Evolutionary conservation across 2,888 invertebrate species (phyloP), one percentile per base, ranked within the genome.

Genomic region (Arctia plantaginis): DNA sequence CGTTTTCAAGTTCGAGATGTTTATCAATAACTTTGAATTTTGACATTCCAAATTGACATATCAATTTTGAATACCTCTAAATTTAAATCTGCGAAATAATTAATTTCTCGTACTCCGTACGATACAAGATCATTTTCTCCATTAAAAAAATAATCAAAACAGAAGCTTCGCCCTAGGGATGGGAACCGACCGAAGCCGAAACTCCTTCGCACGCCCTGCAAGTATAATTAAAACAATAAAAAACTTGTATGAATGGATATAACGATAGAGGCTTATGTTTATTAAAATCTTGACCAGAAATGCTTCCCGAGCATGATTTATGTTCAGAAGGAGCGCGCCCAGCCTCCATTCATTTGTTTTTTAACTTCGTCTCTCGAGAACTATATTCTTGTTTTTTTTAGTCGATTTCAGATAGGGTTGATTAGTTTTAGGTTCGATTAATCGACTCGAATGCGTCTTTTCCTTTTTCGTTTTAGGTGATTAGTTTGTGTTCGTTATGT

Each of bases 321-420:
- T 95, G 92, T 88, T 82, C 85, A 84, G 85, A 86, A 88, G 92
- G 88, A 91, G 92, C 89, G 92, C 89, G 86, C 86, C 85, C 92
- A 93, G 91, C 92, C 92, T 92, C 89, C 95, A 94, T 94, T 94
- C 95, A 95, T 95, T 94, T 94, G 93, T 94, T 94, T 94, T 94
- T 93, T 93, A 90, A 81, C 82, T 77, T 76, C 83, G 79, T 72
- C 75, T 74, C 73, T 70, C 75, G 33, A 70, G 69, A 69, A 66
- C 69, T 66, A 72, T 66, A 68, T 73, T 71, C 65, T 69, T 71
- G 12, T n/a, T 71, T 68, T 68, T 77, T 77, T 77, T 77, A 65
- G 69, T 92, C 80, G 82, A 85, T 88, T 84, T 91, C 89, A 87
- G 89, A 93, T 94, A 93, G 91, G 89, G 91, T 93, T 95, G 95